phyloP scores from a whole-genome alignment of 2,888 invertebrate genomes.

The Melanchra persicariae region DNA sequence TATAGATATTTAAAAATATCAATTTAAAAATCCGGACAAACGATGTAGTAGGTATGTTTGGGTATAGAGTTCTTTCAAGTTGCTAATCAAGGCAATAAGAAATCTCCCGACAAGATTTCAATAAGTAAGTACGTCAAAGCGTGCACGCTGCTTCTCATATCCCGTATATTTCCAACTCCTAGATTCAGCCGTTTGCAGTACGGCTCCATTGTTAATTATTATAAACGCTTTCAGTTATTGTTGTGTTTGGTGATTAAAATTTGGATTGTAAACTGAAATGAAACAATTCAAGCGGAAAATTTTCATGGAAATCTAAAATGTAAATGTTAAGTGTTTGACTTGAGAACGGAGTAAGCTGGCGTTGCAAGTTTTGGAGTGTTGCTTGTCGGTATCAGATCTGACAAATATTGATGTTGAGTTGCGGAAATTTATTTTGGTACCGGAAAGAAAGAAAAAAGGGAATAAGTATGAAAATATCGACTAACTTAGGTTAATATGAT shows the following conservation, averaged over 20 bases:
- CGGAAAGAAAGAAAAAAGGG: neutral
- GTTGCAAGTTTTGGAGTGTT: constrained; percentile 22
- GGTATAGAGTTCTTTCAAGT: neutral
- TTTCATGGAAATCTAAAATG: constrained; percentile 62
- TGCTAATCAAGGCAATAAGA: neutral
- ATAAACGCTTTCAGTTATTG: constrained; percentile 79
- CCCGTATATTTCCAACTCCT: constrained; percentile 51
- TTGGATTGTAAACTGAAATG: constrained; percentile 67
- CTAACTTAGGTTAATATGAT: too few species aligned
- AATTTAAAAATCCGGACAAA: too few species aligned
- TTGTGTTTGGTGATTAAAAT: constrained; percentile 79
- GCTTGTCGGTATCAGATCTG: constrained; percentile 31
- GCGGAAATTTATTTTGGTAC: constrained; percentile 6
- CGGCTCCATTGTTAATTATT: constrained; percentile 82
- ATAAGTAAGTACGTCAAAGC: constrained; percentile 1
- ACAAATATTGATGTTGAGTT: constrained; percentile 27
- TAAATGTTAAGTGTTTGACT: constrained; percentile 62
- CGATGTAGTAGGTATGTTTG: too few species aligned
- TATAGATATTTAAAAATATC: too few species aligned
- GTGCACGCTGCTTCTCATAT: neutral
- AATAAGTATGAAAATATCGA: too few species aligned
- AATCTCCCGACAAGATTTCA: neutral
- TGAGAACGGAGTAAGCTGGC: constrained; percentile 44
- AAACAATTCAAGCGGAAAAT: constrained; percentile 64
- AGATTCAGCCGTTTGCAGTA: constrained; percentile 70